Percentiles rank a stretch among this genome's conserved stretches.
These are phyloP conservation scores for Harpagoxenus sublaevis DNA, from an alignment of 2,888 invertebrate species.

Conservation along the genomic window DNA sequence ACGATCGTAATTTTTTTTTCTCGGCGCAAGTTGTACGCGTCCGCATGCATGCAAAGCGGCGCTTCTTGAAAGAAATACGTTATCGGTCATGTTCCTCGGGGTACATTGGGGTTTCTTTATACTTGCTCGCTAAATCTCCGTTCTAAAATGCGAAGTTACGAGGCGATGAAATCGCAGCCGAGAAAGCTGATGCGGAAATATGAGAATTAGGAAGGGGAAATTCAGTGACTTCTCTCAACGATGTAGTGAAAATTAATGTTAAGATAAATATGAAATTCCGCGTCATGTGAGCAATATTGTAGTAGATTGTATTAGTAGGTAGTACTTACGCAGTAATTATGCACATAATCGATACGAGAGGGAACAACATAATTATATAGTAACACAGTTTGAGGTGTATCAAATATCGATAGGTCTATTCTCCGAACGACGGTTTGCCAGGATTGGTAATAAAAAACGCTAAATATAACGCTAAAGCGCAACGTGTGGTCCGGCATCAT, in stretches of 20 bases:
- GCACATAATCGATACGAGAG: not conserved
- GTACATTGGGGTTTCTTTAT: slow-evolving; percentile 39
- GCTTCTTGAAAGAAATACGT: slow-evolving; percentile 52
- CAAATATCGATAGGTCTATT: slow-evolving; percentile 3
- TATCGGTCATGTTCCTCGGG: slow-evolving; percentile 46
- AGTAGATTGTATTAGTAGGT: not conserved
- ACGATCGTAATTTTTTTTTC: slow-evolving; percentile 48
- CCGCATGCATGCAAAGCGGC: slow-evolving; percentile 32
- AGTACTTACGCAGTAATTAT: not conserved
- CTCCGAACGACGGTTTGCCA: not conserved
- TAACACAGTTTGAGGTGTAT: not conserved
- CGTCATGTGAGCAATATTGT: not conserved
- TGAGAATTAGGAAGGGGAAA: not conserved
- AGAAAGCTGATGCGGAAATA: not conserved
- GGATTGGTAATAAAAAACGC: not conserved
- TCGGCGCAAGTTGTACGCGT: slow-evolving; percentile 6
- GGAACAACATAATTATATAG: not conserved
- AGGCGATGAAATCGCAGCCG: slow-evolving; percentile 17
- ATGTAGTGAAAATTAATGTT: not conserved
- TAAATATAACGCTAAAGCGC: not conserved
- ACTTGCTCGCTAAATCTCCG: slow-evolving; percentile 24
- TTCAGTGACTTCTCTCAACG: not conserved
- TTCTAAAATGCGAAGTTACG: slow-evolving; percentile 35
- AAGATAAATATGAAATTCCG: not conserved
- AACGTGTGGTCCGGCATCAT: too few relatives aligned